Conservation (phyloP, 2,888 invertebrate species). For the Neoaliturus tenellus region DNA sequence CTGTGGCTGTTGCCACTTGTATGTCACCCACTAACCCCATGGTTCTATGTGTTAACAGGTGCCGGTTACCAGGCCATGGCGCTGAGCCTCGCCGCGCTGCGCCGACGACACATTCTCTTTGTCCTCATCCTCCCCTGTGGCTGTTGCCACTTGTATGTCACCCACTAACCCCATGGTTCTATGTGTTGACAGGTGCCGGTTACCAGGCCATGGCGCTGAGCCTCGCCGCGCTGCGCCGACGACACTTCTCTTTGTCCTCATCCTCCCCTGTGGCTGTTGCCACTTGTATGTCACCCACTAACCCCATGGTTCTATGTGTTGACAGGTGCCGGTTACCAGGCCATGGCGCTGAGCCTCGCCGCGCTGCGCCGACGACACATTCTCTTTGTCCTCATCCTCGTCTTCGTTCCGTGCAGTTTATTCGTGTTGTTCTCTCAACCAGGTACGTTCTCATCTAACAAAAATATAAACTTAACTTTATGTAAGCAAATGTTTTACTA, state of each 20-base stretch:
- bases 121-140: constrained; percentile 74
- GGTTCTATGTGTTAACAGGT: no score
- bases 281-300: constrained; percentile 74
- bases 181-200: constrained; percentile 38
- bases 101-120: constrained; percentile 77
- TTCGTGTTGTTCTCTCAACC: constrained; percentile 75
- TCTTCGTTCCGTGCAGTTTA: constrained; percentile 77
- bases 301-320: background rate
- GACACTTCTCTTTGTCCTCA: constrained; percentile 77
- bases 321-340: constrained; percentile 53
- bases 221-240: constrained; percentile 71
- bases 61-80: constrained; percentile 60
- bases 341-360: constrained; percentile 64
- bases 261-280: constrained; percentile 77
- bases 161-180: no score
- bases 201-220: constrained; percentile 62
- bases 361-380: constrained; percentile 75
- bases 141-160: no score
- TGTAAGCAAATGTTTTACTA: no score
- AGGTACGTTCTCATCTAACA: no score
- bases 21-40: no score
- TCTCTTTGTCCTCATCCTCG: constrained; percentile 75
- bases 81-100: constrained; percentile 63
- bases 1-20: constrained; percentile 73
- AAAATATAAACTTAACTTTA: no score